Evolutionary conservation across 2,797 vertebrate genomes (phyloP).

Genomic region (Gambelia wislizenii): DNA sequence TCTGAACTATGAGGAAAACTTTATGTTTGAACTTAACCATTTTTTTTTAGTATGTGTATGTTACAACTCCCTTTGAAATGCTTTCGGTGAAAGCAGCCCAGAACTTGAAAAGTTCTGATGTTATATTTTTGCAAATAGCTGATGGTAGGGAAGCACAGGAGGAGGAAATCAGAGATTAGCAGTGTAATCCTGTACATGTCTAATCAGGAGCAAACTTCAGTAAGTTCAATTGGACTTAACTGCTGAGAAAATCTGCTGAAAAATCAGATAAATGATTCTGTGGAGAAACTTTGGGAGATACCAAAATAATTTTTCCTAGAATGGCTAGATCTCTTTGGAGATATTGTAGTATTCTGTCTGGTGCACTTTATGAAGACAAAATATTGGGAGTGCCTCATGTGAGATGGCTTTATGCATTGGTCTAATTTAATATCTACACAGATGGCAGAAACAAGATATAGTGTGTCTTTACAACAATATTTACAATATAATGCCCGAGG

Average conservation of each 20-base stretch:
- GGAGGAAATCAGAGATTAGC: no score
- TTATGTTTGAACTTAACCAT: not conserved
- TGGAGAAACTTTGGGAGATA: not conserved
- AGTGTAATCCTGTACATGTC: not conserved
- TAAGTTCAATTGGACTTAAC: not conserved
- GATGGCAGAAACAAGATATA: conserved; percentile 59
- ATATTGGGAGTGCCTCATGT: conserved; percentile 7
- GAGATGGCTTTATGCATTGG: conserved; percentile 40
- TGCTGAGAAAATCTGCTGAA: not conserved
- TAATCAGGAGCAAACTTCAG: not conserved
- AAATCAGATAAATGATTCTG: not conserved
- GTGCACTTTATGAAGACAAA: conserved; percentile 16
- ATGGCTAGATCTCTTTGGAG: no score
- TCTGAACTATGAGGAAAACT: not conserved
- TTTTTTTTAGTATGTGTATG: no score
- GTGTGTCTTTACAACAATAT: conserved; percentile 55
- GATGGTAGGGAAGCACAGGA: not conserved
- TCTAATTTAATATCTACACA: conserved; percentile 47
- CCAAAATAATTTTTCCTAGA: no score
- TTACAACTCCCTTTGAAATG: not conserved
- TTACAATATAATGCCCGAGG: conserved; percentile 55
- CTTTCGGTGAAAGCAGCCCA: not conserved
- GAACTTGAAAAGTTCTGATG: not conserved
- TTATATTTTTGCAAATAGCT: not conserved
- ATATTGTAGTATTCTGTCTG: conserved; percentile 18